Conservation (phyloP, 2,113 vertebrate genomes). For the Chloebia gouldiae region DNA sequence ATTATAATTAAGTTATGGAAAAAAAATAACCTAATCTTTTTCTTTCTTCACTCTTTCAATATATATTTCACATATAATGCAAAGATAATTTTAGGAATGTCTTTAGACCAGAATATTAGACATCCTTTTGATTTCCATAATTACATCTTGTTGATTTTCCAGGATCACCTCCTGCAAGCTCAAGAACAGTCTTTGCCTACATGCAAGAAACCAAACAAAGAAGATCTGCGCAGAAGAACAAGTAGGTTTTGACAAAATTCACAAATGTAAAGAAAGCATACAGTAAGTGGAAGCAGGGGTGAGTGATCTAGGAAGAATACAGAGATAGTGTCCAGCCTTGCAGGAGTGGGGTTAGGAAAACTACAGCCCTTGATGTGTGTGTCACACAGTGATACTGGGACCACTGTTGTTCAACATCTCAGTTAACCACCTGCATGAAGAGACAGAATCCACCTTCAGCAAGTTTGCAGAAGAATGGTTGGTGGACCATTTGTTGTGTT, state of each 20-base stretch:
- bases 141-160: not conserved
- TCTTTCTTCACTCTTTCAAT: not conserved
- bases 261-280: not conserved
- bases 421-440: not conserved
- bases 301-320: not conserved
- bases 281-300: not conserved
- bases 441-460: not conserved
- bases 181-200: too few species aligned
- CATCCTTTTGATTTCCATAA: not conserved
- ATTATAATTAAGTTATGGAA: not conserved
- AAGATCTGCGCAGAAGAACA: not conserved
- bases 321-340: not conserved
- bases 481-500: not conserved
- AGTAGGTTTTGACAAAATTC: not conserved
- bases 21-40: not conserved
- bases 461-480: not conserved
- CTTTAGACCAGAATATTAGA: not conserved
- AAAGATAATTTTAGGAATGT: not conserved
- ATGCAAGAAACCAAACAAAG: not conserved
- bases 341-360: not conserved
- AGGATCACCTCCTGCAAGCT: not conserved
- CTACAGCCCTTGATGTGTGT: not conserved
- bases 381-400: not conserved
- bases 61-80: not conserved
- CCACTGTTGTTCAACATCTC: not conserved